These are phyloP conservation scores for Mellilla xanthometata DNA, from an alignment of 2,888 invertebrate species.

Conservation along the genomic window DNA sequence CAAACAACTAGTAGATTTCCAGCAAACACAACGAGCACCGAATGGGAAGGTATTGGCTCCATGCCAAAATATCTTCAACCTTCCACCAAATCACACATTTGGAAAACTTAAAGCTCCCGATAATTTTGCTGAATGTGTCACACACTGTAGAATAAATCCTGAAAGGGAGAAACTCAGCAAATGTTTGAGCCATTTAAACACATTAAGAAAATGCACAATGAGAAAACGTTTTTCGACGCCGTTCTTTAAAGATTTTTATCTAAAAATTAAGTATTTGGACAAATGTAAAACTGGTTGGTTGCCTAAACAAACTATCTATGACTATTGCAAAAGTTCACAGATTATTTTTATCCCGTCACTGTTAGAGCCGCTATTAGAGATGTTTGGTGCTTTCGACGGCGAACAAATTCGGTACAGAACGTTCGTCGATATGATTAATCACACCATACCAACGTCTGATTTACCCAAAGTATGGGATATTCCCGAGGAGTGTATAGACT, in stretches of 20 bases:
- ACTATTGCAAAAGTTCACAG: conserved; percentile 49
- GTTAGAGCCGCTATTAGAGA: conserved; percentile 57
- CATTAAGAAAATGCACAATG: conserved; percentile 38
- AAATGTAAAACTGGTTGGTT: conserved; percentile 57
- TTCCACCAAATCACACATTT: conserved; percentile 62
- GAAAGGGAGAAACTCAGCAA: conserved; percentile 51
- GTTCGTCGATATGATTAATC: conserved; percentile 60
- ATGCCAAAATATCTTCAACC: conserved; percentile 58
- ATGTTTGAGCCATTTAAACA: conserved; percentile 60
- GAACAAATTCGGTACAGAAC: conserved; percentile 57
- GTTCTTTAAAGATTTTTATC: conserved; percentile 37
- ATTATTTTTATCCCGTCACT: conserved; percentile 51
- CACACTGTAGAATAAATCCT: conserved; percentile 38
- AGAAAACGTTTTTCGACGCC: conserved; percentile 33
- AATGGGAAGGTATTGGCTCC: conserved; percentile 55
- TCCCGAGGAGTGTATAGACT: conserved; percentile 36
- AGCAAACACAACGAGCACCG: conserved; percentile 33
- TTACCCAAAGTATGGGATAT: conserved; percentile 53
- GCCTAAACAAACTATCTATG: conserved; percentile 54
- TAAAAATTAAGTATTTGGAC: conserved; percentile 45
- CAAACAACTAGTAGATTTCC: conserved; percentile 50
- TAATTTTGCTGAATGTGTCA: conserved; percentile 53
- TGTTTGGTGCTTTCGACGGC: conserved; percentile 55
- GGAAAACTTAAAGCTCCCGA: conserved; percentile 54
- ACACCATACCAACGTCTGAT: conserved; percentile 41